phyloP scores from a whole-genome alignment of 2,888 invertebrate genomes.

The Dioctria rufipes region DNA sequence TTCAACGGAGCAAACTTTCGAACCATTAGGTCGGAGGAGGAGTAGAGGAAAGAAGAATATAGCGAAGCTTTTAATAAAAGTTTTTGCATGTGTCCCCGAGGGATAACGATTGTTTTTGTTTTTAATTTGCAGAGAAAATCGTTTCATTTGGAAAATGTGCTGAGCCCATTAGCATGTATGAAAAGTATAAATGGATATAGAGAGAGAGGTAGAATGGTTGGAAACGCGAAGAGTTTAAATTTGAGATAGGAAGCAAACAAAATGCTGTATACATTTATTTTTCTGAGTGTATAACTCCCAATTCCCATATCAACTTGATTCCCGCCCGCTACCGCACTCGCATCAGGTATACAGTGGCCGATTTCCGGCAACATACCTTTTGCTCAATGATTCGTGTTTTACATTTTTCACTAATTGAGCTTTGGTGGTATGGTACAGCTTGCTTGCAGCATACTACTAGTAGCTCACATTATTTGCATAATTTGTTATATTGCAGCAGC shows the following conservation, averaged over 20 bases:
- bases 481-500: conserved; percentile 32
- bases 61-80: conserved; percentile 44
- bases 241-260: no score
- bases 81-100: conserved; percentile 47
- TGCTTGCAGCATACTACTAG: not conserved
- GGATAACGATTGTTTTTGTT: conserved; percentile 43
- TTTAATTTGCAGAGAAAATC: conserved; percentile 45
- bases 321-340: not conserved
- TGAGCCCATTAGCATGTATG: conserved; percentile 47
- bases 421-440: not conserved
- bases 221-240: no score
- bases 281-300: no score
- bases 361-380: no score
- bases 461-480: conserved; percentile 31
- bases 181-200: not conserved
- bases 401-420: conserved; percentile 50
- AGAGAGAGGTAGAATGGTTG: no score
- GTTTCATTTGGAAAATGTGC: conserved; percentile 45
- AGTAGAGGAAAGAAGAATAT: no score
- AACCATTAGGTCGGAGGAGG: not conserved
- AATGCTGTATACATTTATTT: no score
- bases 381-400: conserved; percentile 16
- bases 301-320: not conserved
- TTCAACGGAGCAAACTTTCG: conserved; percentile 27
- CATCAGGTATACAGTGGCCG: not conserved